A percentile compares a stretch with the other conserved stretches of the same genome.
Conservation (phyloP, 2,888 invertebrate species). For the Periphyllus acericola region DNA sequence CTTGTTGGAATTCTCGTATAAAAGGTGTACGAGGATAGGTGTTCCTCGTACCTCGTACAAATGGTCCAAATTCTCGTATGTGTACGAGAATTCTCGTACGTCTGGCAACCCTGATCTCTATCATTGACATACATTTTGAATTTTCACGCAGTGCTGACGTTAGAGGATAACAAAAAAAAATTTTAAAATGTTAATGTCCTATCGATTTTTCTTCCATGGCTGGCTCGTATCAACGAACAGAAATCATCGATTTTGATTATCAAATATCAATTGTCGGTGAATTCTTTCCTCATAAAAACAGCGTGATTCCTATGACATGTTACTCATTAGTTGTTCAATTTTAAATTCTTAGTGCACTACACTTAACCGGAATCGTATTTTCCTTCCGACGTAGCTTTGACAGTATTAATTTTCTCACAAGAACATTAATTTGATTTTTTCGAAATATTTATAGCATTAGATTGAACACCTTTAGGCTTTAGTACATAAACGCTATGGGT, state of each 20-base stretch:
- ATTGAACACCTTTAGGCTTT: not conserved
- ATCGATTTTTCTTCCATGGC: constrained; percentile 27
- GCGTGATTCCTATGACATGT: constrained; percentile 10
- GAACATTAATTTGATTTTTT: not conserved
- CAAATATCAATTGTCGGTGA: constrained; percentile 35
- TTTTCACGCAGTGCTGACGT: constrained; percentile 6
- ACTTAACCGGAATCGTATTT: not conserved
- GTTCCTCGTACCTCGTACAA: no score
- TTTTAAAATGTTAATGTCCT: not conserved
- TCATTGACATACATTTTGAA: not conserved
- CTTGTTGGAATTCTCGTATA: no score
- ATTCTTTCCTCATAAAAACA: constrained; percentile 30
- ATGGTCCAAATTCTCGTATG: no score
- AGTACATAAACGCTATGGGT: constrained; percentile 64
- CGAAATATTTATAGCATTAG: not conserved
- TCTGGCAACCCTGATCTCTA: no score
- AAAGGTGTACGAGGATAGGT: no score
- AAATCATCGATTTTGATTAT: constrained; percentile 41
- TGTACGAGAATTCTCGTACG: no score
- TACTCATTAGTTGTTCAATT: not conserved
- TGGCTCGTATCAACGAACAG: constrained; percentile 27
- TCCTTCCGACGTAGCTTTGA: not conserved
- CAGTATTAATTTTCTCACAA: not conserved
- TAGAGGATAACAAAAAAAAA: not conserved
- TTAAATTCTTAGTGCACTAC: not conserved